These are phyloP conservation scores for Hydropsyche tenuis DNA, from an alignment of 1,140 invertebrate species.

Conservation along the genomic window DNA sequence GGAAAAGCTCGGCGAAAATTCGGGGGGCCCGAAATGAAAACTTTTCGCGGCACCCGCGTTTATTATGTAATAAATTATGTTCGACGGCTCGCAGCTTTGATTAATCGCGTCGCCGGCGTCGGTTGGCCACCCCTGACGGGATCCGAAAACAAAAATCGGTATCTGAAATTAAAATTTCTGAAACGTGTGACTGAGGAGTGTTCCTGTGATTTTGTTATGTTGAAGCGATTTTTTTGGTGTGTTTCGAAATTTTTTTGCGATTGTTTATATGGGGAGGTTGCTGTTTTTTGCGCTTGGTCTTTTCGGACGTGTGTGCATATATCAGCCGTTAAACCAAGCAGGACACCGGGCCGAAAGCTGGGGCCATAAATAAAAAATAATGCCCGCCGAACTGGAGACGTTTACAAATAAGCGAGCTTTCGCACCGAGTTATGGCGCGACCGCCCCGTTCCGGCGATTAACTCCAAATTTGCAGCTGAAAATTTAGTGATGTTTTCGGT, in stretches of 20 bases:
- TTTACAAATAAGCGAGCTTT: constrained; percentile 48
- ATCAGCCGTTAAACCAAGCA: constrained; percentile 43
- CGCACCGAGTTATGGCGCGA: constrained; percentile 13
- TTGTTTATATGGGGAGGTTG: too few species aligned
- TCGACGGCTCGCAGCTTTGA: background rate
- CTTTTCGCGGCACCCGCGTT: background rate
- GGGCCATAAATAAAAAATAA: constrained; percentile 47
- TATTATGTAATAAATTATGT: constrained; percentile 1
- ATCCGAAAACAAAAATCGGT: background rate
- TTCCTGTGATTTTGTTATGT: too few species aligned
- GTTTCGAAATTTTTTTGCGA: too few species aligned
- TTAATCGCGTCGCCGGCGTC: background rate
- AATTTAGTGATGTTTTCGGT: too few species aligned
- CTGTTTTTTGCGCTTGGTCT: background rate
- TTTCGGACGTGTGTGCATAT: constrained; percentile 33
- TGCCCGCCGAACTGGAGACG: constrained; percentile 43
- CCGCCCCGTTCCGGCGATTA: background rate
- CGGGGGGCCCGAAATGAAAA: too few species aligned
- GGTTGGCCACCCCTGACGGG: constrained; percentile 11
- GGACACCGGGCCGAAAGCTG: constrained; percentile 36
- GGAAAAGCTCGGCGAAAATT: too few species aligned
- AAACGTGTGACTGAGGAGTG: too few species aligned
- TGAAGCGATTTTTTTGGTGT: too few species aligned
- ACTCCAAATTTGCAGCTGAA: too few species aligned
- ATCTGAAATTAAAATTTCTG: too few species aligned